Evolutionary conservation across 2,888 invertebrate species (phyloP).

Genomic region (Elegia similella): DNA sequence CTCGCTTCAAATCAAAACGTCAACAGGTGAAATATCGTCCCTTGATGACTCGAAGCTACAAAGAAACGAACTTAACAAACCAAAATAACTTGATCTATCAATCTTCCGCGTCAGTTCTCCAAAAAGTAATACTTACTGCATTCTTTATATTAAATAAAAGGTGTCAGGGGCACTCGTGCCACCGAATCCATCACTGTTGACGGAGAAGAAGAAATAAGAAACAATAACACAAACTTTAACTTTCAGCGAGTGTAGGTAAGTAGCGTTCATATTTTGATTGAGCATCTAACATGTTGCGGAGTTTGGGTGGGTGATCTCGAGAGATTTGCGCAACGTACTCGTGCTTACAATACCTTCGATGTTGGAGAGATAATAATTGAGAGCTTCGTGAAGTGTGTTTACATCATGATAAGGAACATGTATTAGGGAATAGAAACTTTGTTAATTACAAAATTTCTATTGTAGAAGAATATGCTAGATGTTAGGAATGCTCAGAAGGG

Average conservation of each 20-base stretch:
- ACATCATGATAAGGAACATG: too few species aligned
- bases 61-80: slow-evolving; percentile 3
- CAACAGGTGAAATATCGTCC: not conserved
- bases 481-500: too few species aligned
- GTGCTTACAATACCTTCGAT: not conserved
- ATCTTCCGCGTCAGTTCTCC: slow-evolving; percentile 20
- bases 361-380: too few species aligned
- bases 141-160: slow-evolving; percentile 24
- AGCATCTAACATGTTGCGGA: slow-evolving; percentile 14
- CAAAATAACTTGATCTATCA: slow-evolving; percentile 20
- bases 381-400: too few species aligned
- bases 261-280: slow-evolving; percentile 22
- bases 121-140: slow-evolving; percentile 17
- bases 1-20: not conserved
- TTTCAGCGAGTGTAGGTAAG: slow-evolving; percentile 18
- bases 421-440: too few species aligned
- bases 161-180: slow-evolving; percentile 28
- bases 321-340: not conserved
- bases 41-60: not conserved
- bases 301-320: not conserved
- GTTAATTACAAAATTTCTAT: too few species aligned
- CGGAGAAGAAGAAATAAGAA: slow-evolving; percentile 19
- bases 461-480: too few species aligned
- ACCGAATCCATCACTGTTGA: slow-evolving; percentile 25
- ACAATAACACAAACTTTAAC: slow-evolving; percentile 24